Conservation (phyloP, 1,140 invertebrate genomes). For the Drosophila bipectinata region DNA sequence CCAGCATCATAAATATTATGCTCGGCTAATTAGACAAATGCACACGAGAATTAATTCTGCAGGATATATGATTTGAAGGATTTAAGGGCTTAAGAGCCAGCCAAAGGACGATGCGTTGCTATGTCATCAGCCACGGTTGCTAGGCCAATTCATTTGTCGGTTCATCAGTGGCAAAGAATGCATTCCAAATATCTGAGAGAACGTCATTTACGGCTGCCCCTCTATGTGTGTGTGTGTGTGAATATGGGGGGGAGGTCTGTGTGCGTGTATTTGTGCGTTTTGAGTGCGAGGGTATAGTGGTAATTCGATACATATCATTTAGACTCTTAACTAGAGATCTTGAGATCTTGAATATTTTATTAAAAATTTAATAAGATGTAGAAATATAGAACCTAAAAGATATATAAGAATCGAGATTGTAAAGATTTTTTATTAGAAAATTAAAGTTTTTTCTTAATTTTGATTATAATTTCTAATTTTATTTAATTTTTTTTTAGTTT, state of each 20-base stretch:
- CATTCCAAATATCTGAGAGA: slow-evolving; percentile 20
- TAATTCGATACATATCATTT: too few relatives aligned
- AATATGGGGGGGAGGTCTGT: neutral
- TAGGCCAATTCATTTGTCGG: slow-evolving; percentile 50
- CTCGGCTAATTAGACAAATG: slow-evolving; percentile 1
- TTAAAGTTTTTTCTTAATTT: too few relatives aligned
- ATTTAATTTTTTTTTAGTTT: too few relatives aligned
- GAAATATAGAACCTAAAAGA: too few relatives aligned
- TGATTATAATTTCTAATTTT: too few relatives aligned
- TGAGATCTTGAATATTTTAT: too few relatives aligned
- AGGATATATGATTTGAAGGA: neutral
- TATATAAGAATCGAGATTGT: too few relatives aligned
- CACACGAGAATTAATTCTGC: neutral
- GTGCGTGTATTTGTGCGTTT: slow-evolving; percentile 6
- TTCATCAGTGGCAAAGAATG: slow-evolving; percentile 48
- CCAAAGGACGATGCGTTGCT: neutral
- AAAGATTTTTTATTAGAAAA: too few relatives aligned
- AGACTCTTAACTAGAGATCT: too few relatives aligned
- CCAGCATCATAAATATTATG: neutral
- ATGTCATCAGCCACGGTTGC: slow-evolving; percentile 18
- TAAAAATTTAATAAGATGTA: too few relatives aligned
- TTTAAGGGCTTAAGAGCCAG: slow-evolving; percentile 26
- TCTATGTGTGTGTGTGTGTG: too few relatives aligned
- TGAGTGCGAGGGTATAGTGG: slow-evolving; percentile 4
- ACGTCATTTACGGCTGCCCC: slow-evolving; percentile 1